Evolutionary conservation across 1,140 invertebrate genomes (phyloP), one percentile per base, ranked within the genome.

Genomic region (Drosophila novamexicana): DNA sequence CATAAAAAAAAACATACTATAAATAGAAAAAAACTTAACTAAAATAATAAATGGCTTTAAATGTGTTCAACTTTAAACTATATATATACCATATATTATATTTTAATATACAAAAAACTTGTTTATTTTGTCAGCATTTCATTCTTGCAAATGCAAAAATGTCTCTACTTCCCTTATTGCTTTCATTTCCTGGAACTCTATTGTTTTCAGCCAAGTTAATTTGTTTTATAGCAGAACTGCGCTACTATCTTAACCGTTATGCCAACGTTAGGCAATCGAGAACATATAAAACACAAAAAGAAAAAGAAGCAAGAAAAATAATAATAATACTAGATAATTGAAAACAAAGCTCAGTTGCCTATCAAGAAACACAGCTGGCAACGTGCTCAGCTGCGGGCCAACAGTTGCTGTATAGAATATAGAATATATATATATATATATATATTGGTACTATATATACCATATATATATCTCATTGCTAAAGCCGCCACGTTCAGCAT

Each of bases 401-500:
- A 44, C 42, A 10, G 50, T n/a, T 29, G 54, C 22, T 42, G 42
- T 29, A 34, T 14, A 14, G 14, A 14, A 14, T 14, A 14, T 14
- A 14, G 18, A 18, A 12, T 12, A 32, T 32, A 39, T 58, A 45
- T 45, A 12, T 36, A n/a, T 7, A 36, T 37, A 49, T 12, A n/a
- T 37, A 45, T 22, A 12, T 58, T 10, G 34, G 34, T 62, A 49
- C 2, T 4, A 10, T 16, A 16, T 22, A 62, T 29, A 29, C 2
- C 22, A 29, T 29, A 29, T 14, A 18, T 36, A 45, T 37, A 37
- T 44, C 29, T 74, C 18, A 74, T 62, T 74, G 52, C 57, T 56
- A 61, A 47, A 40, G 49, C 56, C 34, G 40, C 34, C 61, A 70
- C 68, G 61, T 70, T 70, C 61, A 18, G n/a, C 56, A 50, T 42